Conservation (phyloP, 1,140 invertebrate species). For the Tetramorium alpestre region DNA sequence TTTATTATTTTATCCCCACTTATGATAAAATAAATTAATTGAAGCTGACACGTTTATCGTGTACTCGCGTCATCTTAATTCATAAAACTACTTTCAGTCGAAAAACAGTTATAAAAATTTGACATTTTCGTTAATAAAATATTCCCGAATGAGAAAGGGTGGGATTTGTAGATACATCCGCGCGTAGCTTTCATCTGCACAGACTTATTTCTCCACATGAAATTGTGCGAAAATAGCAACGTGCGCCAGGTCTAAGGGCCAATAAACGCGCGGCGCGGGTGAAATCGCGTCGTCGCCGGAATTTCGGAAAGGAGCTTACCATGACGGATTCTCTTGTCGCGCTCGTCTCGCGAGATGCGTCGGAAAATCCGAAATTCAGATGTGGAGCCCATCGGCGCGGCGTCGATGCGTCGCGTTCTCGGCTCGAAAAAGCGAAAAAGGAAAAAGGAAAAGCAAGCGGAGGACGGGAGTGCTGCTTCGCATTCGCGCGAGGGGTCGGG, state of each 20-base stretch:
- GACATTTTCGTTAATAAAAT: neutral
- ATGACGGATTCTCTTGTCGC: slow-evolving; percentile 53
- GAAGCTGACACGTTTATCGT: neutral
- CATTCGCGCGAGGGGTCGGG: neutral
- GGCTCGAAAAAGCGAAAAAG: slow-evolving; percentile 25
- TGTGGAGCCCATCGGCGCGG: neutral
- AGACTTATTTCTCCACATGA: slow-evolving; percentile 2
- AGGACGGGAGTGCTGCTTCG: neutral
- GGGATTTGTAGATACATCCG: neutral
- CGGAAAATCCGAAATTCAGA: slow-evolving; percentile 61
- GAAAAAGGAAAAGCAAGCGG: neutral
- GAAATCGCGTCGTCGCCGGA: slow-evolving; percentile 26
- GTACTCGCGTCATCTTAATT: neutral
- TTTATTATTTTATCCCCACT: no score
- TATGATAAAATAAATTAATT: neutral
- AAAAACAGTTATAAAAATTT: neutral
- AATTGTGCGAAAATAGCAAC: slow-evolving; percentile 26
- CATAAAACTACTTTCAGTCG: neutral
- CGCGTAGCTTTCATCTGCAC: neutral
- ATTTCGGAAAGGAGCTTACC: slow-evolving; percentile 56
- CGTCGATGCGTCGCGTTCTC: slow-evolving; percentile 12
- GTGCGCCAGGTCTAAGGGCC: slow-evolving; percentile 25
- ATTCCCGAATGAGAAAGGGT: neutral
- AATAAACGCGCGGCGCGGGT: slow-evolving; percentile 37
- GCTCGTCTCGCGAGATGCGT: slow-evolving; percentile 54